Conservation (phyloP, 1,140 invertebrate genomes). For the Arion vulgaris region DNA sequence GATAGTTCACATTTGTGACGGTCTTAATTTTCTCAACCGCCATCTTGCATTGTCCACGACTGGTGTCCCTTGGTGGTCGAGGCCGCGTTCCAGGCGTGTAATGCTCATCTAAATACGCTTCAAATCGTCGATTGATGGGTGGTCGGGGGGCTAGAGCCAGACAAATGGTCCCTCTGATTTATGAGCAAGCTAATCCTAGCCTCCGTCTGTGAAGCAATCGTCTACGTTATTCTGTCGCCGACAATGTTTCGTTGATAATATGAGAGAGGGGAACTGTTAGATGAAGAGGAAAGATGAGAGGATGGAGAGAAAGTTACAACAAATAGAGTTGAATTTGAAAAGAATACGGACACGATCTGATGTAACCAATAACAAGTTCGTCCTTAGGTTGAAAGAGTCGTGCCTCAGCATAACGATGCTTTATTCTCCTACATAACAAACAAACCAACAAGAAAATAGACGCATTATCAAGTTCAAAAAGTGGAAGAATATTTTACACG, state of each 20-base stretch:
- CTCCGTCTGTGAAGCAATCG: not conserved
- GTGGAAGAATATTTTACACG: too few relatives aligned
- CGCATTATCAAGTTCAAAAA: too few relatives aligned
- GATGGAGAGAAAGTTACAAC: too few relatives aligned
- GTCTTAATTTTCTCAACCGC: not conserved
- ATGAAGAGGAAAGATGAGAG: not conserved
- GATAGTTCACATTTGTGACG: slow-evolving; percentile 3
- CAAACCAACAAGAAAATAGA: too few relatives aligned
- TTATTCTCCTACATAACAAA: too few relatives aligned
- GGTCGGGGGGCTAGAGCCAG: not conserved
- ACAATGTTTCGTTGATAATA: not conserved
- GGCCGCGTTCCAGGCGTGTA: slow-evolving; percentile 19
- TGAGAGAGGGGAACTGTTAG: not conserved
- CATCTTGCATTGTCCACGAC: not conserved
- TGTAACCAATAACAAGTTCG: too few relatives aligned
- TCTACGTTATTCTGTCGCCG: not conserved
- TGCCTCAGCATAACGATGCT: too few relatives aligned
- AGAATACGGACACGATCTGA: too few relatives aligned
- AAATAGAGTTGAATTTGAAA: too few relatives aligned
- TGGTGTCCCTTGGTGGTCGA: not conserved
- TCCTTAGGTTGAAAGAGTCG: too few relatives aligned
- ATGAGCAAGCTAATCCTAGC: slow-evolving; percentile 24
- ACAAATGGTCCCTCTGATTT: slow-evolving; percentile 40
- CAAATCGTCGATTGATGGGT: slow-evolving; percentile 37
- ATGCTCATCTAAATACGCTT: slow-evolving; percentile 37